Percentiles rank a stretch among this genome's conserved stretches.
phyloP scores from a whole-genome alignment of 2,797 vertebrate genomes.

The Heterohyrax brucei region DNA sequence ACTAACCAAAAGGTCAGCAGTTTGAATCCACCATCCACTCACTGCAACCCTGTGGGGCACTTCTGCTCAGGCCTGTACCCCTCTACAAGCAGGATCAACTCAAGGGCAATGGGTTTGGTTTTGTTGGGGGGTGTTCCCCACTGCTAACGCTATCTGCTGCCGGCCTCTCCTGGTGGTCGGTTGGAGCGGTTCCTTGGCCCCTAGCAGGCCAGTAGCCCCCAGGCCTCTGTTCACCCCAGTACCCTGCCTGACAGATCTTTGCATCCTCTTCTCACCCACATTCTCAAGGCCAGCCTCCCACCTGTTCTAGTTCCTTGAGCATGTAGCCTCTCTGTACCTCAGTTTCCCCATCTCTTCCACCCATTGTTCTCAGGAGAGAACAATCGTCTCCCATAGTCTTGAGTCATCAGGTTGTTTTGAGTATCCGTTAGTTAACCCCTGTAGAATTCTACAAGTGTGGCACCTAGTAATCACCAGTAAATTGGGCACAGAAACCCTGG shows the following conservation, averaged over 20 bases:
- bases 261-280: not conserved
- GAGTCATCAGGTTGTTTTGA: fast-evolving
- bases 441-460: not conserved
- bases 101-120: no score
- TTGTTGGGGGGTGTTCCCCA: no score
- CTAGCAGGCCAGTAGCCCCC: not conserved
- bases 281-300: not conserved
- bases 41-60: no score
- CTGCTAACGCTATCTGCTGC: not conserved
- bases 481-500: no score
- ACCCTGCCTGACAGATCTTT: not conserved
- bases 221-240: not conserved
- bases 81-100: no score
- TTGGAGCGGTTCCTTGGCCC: fast-evolving
- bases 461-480: fast-evolving
- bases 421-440: no score
- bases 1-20: no score
- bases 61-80: no score
- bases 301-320: not conserved
- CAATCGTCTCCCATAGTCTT: not conserved
- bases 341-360: not conserved
- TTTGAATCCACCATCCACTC: no score
- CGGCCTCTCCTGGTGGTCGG: not conserved
- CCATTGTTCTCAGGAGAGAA: no score
- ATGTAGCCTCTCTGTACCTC: not conserved